Evolutionary conservation across 2,113 vertebrate genomes (phyloP), one percentile per base, ranked within the genome.

Genomic region (Myocastor coypus): DNA sequence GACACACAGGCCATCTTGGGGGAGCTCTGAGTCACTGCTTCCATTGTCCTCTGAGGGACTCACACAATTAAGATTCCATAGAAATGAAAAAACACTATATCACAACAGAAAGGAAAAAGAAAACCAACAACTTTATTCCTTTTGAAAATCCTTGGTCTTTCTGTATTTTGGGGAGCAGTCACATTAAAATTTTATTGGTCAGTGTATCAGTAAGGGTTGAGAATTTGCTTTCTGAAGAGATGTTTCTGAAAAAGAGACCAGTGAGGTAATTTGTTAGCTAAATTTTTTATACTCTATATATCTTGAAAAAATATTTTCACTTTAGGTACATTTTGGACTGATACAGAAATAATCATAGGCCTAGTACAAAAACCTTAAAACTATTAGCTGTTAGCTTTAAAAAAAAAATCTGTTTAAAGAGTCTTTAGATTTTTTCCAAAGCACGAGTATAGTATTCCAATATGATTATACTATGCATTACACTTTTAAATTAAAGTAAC

Each of bases 401-500:
- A 57, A 52, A 57, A n/a, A n/a, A n/a, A n/a, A 98, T 96, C 97
- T 97, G 96, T 98, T 98, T 97, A 86, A 94, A 97, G 97, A 98
- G 77, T 94, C 87, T 98, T 98, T 98, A 97, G 86, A 96, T 97
- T 98, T 97, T 97, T 98, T 94, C 97, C 96, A 98, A 98, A 97
- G 97, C 97, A 86, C 98, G 97, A 97, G 97, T 98, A 97, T 97
- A 98, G 96, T 98, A 97, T 98, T 98, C 95, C 97, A 96, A 98
- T 85, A 98, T 98, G 97, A 96, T 78, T 98, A 98, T 98, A 96
- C 32, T 81, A 92, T 98, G 96, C 98, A 84, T 98, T 98, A 30
- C 96, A 97, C 96, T 98, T 98, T 98, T 98, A 98, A 98, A 98
- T 96, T 96, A 97, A 98, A 97, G 98, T 98, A 95, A 96, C 16